These are phyloP conservation scores for Drosophila yooni DNA, from an alignment of 2,888 invertebrate species.

Conservation along the genomic window DNA sequence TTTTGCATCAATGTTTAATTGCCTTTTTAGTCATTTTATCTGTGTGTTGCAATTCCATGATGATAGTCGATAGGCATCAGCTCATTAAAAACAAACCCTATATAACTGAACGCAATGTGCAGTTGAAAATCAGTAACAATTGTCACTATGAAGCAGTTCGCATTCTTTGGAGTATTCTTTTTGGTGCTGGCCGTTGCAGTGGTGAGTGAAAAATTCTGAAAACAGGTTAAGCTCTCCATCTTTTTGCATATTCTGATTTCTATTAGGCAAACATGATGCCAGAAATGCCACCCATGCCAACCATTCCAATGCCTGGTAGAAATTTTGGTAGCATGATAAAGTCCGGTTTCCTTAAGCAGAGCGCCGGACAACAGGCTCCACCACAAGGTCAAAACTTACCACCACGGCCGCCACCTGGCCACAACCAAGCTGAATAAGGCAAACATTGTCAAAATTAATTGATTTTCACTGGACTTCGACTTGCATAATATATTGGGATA, in stretches of 20 bases:
- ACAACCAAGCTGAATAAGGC: constrained; percentile 8
- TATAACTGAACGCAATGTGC: constrained; percentile 37
- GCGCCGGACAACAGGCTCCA: constrained; percentile 23
- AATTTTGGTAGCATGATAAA: constrained; percentile 12
- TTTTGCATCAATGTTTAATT: constrained; percentile 33
- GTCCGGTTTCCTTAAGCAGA: constrained; percentile 33
- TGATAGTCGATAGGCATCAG: constrained; percentile 1
- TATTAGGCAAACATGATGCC: constrained; percentile 22
- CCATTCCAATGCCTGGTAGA: constrained; percentile 10
- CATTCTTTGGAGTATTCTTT: constrained; percentile 57
- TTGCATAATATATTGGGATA: neutral
- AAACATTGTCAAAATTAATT: constrained; percentile 9
- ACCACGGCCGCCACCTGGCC: constrained; percentile 27
- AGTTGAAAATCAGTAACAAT: constrained; percentile 40
- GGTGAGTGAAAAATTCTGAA: constrained; percentile 45
- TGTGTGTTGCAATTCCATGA: constrained; percentile 3
- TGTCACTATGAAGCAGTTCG: constrained; percentile 65
- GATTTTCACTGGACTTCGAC: neutral
- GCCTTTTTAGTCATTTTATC: constrained; percentile 20
- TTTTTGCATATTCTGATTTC: neutral
- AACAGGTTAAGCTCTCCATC: neutral
- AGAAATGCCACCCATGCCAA: constrained; percentile 16
- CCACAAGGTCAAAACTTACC: constrained; percentile 13
- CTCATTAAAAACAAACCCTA: constrained; percentile 25
- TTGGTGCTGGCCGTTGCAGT: constrained; percentile 57